Base-by-base conservation (phyloP, 2,113 vertebrate genomes). In the Gadus chalcogrammus region DNA sequence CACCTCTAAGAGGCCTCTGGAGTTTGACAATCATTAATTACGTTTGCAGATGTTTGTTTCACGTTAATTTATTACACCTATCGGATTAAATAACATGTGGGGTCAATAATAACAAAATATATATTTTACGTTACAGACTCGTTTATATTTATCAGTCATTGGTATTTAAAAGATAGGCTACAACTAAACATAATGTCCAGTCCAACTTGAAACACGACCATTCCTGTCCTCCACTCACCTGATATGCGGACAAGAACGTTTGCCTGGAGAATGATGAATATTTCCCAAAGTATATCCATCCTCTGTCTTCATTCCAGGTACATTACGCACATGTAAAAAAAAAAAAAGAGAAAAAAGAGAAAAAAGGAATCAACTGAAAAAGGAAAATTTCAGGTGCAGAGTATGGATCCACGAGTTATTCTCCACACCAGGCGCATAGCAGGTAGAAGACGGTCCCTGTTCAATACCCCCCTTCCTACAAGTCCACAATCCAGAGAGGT, bases 211-310 rank as follows among this genome's bases (percentile, higher is more conserved):
- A 35, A 35, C 31, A 35, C 6, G 31, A 35, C 31, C 31, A 35
- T 35, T 35, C 11, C 2, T 48, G 42, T 13, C 77, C 72, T 74
- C 78, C 62, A 84, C 93, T 76, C 94, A 99, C 97, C 97, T 95
- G 96, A 96, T 92, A 96, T 93, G 91, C 95, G 94, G 91, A 98
- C 93, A 88, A 98, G 94, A 85, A 97, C 92, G 94, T 96, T 97
- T 87, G 95, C 94, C 90, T 99, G 96, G 91, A 98, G 94, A 90
- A 99, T 93, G 90, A 99, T 91, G 88, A 98, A 88, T 93, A 98
- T 93, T 93, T 98, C 96, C 97, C 94, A 99, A 92, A 97, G 93
- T 93, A 98, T 92, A 97, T 99, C 97, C 97, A 99, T 99, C 89
- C 89, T 96, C 93, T 76, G 92, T 93, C 90, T 93, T 99, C 94